Evolutionary conservation across 1,140 invertebrate genomes (phyloP), one percentile per base, ranked within the genome.

Genomic region (Solenopsis fugax): DNA sequence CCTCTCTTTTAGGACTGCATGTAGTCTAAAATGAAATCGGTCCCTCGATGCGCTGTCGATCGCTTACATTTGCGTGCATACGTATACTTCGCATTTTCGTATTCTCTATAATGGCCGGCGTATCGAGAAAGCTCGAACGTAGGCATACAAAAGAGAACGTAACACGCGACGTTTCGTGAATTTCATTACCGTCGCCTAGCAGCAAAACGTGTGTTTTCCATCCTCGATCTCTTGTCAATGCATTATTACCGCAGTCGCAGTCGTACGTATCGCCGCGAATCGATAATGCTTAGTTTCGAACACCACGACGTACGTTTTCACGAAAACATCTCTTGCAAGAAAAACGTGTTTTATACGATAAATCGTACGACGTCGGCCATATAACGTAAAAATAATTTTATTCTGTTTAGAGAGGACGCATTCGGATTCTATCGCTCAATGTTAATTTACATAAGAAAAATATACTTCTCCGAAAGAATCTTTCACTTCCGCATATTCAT

Each of bases 151-250:
- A 75, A 50, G 80, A 60, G 80, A 13, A 84, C 54, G 54, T 50
- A 50, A 84, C 80, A 84, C 69, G 80, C 80, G 80, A 84, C 80
- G 54, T 84, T 84, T 84, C 80, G 80, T 84, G 80, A 84, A 84
- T 84, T 84, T 84, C 69, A 84, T 84, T 84, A 75, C 80, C 69
- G 80, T 84, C 54, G 69, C 80, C 65, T 73, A 82, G 80, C 80
- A 73, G 80, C 69, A 71, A 82, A 73, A 48, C 67, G 37, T 73
- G 69, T 72, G 41, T 82, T 82, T 82, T 84, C 56, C 29, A 84
- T 84, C 69, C 69, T 48, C 80, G 67, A 84, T 73, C 80, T 60
- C 54, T 16, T 48, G 62, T 56, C 77, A 37, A 81, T 71, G 64
- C 77, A 71, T 54, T 60, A 52, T 16, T 48, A 29, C 21, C 12